These are phyloP conservation scores for Danio tinwini DNA, from an alignment of 2,797 vertebrate genomes.

Conservation along the genomic window DNA sequence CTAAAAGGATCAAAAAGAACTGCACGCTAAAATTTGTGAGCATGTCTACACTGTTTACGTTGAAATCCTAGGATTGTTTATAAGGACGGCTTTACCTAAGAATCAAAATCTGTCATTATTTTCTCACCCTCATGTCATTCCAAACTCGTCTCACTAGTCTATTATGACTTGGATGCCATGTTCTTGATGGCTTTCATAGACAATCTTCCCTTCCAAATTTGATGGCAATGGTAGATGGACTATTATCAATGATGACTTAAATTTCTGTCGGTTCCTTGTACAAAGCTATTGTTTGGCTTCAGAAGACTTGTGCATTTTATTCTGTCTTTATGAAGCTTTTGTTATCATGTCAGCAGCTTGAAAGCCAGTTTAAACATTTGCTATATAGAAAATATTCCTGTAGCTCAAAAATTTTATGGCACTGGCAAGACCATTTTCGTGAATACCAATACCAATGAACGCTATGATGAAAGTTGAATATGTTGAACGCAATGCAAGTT, in stretches of 20 bases:
- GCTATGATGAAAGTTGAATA: not conserved
- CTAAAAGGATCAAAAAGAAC: conserved; percentile 7
- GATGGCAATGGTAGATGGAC: not conserved
- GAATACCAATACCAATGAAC: too few relatives aligned
- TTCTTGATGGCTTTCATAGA: not conserved
- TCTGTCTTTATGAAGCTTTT: not conserved
- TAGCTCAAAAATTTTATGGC: not conserved
- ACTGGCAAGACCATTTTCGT: too few relatives aligned
- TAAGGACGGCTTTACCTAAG: not conserved
- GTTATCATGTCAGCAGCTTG: not conserved
- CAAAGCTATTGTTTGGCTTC: not conserved
- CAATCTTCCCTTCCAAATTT: not conserved
- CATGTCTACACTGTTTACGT: not conserved
- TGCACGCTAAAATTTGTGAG: not conserved
- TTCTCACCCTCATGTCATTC: not conserved
- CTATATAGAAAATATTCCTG: not conserved
- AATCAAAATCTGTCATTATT: conserved; percentile 5
- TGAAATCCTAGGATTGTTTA: not conserved
- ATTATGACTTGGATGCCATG: too few relatives aligned
- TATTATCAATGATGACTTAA: not conserved
- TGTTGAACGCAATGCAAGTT: not conserved
- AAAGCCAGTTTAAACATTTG: not conserved
- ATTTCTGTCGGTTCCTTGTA: not conserved
- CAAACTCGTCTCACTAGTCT: not conserved
- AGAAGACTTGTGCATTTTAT: not conserved